phyloP scores from a whole-genome alignment of 2,113 vertebrate species.

The Dipodomys stephensi region DNA sequence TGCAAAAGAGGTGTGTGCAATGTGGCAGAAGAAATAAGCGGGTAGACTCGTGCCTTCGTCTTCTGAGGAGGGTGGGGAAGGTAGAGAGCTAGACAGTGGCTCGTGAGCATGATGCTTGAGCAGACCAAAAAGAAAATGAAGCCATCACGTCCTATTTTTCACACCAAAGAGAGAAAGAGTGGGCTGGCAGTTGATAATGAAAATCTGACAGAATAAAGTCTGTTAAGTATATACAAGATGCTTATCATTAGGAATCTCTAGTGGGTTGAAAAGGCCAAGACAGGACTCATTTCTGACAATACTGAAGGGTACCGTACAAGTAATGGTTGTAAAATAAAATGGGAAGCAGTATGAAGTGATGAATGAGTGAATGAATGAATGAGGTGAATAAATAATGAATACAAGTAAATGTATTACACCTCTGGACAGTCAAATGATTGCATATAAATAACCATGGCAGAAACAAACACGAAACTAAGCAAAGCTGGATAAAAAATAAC shows the following conservation, averaged over 20 bases:
- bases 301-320: too few relatives aligned
- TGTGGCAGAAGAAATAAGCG: background rate
- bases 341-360: background rate
- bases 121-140: background rate
- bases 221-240: background rate
- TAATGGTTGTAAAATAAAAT: background rate
- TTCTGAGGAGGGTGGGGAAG: background rate
- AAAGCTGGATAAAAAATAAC: background rate
- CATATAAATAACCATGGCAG: background rate
- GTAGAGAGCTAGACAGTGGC: background rate
- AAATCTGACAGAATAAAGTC: background rate
- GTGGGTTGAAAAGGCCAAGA: background rate
- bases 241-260: background rate
- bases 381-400: too few relatives aligned
- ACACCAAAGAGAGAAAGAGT: constrained; percentile 26
- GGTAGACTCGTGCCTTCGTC: background rate
- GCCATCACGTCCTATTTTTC: background rate
- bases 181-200: background rate
- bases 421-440: too few relatives aligned
- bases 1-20: background rate
- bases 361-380: background rate
- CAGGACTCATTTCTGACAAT: background rate
- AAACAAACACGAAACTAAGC: background rate
- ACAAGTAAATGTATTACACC: too few relatives aligned
- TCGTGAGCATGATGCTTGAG: background rate